Conservation (phyloP, 2,797 vertebrate species). For the Pangasius djambal region DNA sequence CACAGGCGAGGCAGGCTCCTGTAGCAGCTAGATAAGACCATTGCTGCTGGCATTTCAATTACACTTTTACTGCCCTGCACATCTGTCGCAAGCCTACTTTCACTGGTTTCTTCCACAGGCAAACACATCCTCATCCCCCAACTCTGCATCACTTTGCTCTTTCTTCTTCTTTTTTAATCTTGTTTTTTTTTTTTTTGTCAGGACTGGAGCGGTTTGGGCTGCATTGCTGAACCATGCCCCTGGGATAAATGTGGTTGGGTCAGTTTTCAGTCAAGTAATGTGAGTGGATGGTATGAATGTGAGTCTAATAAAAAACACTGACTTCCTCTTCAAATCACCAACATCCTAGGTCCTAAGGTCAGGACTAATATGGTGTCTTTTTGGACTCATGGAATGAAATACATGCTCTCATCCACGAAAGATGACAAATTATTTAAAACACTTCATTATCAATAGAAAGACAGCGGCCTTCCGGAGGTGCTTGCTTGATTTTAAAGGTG, state of each 20-base stretch:
- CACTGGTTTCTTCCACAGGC: slow-evolving; percentile 59
- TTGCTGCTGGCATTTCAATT: slow-evolving; percentile 89
- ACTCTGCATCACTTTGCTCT: slow-evolving; percentile 53
- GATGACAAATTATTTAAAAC: slow-evolving; percentile 11
- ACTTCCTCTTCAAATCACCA: slow-evolving; percentile 16
- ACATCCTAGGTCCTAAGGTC: slow-evolving; percentile 13
- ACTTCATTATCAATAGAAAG: slow-evolving; percentile 33
- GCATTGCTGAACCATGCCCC: slow-evolving; percentile 74
- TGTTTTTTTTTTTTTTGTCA: slow-evolving; percentile 57
- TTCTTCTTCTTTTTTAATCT: slow-evolving; percentile 48
- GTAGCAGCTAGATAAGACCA: slow-evolving; percentile 85
- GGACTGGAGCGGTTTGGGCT: slow-evolving; percentile 68
- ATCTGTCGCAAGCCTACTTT: slow-evolving; percentile 78
- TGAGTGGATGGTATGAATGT: slow-evolving; percentile 1
- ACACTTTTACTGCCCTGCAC: slow-evolving; percentile 85
- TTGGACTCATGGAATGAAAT: neutral
- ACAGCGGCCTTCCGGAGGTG: slow-evolving; percentile 37
- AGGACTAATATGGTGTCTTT: neutral
- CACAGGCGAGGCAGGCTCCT: slow-evolving; percentile 85
- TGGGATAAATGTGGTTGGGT: slow-evolving; percentile 62
- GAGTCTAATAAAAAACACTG: slow-evolving; percentile 30
- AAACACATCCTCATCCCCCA: slow-evolving; percentile 66
- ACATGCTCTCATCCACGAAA: neutral
- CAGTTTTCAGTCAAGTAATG: slow-evolving; percentile 40
- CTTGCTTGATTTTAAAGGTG: slow-evolving; percentile 40